Base-by-base conservation (phyloP, 2,113 vertebrate genomes). In the Balaeniceps rex region DNA sequence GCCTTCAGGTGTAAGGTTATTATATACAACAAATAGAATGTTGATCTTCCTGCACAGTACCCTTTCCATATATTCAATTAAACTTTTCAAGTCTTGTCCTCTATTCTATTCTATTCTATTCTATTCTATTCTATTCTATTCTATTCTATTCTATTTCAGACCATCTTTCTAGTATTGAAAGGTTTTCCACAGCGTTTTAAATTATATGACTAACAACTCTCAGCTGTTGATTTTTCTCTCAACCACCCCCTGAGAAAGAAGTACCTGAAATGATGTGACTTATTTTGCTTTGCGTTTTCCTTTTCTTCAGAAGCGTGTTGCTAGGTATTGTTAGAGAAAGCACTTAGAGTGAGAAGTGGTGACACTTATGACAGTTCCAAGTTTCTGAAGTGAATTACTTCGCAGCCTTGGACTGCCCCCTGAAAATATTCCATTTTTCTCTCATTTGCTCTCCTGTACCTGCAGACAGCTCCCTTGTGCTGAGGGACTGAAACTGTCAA, bases 361-460 rank as follows among this genome's bases (percentile, higher is more conserved):
- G 71, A 94, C 85, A 93, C 36, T 93, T 85, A 47, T 14, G 83
- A 82, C 82, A 92, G 66, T 80, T 93, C 75, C 71, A 79, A 80
- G 70, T 83, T 94, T 74, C 38, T 88, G 49, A 92, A 93, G 36
- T 93, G 85, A 95, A 88, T 93, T 88, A 76, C 44, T 85, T 72
- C 0, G 0, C 66, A 83, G 70, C 49, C 71, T 57, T 91, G 74
- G 38, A 91, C 74, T 89, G 74, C 55, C 87, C 87, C 77, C 23
- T 89, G 61, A 94, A 97, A 95, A 94, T 93, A 85, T 68, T 78
- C 92, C 9, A 78, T 93, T 95, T 94, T 93, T 93, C 90, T 94
- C 74, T 82, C 92, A 90, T 95, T 90, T 95, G 57, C 66, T 93
- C 57, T 90, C 57, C 63, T 80, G 47, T 55, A 87, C 75, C 66